phyloP scores from a whole-genome alignment of 2,113 vertebrate species.

The Narcine bancroftii region DNA sequence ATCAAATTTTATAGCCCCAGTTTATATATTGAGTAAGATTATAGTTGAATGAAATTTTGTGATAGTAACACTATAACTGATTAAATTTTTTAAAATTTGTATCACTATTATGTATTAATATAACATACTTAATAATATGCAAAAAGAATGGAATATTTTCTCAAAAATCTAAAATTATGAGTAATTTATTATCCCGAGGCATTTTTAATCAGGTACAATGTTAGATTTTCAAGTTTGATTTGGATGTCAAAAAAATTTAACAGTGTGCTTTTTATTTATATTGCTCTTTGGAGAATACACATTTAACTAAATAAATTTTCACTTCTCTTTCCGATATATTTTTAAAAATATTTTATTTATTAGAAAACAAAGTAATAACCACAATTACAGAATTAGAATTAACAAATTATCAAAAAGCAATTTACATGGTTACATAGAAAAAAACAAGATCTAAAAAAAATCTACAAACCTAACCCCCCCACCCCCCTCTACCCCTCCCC shows the following conservation, averaged over 20 bases:
- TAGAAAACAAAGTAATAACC: no score
- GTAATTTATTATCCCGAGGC: not conserved
- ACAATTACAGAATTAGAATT: no score
- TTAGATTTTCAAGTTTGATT: not conserved
- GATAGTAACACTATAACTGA: not conserved
- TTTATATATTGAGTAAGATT: not conserved
- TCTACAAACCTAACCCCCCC: no score
- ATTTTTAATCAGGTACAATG: not conserved
- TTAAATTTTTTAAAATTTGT: not conserved
- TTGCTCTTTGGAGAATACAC: not conserved
- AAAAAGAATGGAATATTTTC: not conserved
- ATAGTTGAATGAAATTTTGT: not conserved
- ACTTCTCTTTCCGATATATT: not conserved
- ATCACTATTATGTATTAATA: not conserved
- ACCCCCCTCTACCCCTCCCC: no score
- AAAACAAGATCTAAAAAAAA: no score
- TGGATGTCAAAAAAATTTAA: not conserved
- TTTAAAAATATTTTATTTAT: no score
- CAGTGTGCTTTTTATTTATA: not conserved
- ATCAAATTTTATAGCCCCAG: conserved; percentile 2
- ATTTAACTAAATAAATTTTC: not conserved
- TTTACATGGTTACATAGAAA: no score
- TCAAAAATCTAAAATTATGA: not conserved
- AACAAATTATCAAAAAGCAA: no score
- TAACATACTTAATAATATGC: not conserved